A percentile compares a stretch with the other conserved stretches of the same genome.
phyloP scores from a whole-genome alignment of 1,140 invertebrate genomes.

The Drosophila watanabei region DNA sequence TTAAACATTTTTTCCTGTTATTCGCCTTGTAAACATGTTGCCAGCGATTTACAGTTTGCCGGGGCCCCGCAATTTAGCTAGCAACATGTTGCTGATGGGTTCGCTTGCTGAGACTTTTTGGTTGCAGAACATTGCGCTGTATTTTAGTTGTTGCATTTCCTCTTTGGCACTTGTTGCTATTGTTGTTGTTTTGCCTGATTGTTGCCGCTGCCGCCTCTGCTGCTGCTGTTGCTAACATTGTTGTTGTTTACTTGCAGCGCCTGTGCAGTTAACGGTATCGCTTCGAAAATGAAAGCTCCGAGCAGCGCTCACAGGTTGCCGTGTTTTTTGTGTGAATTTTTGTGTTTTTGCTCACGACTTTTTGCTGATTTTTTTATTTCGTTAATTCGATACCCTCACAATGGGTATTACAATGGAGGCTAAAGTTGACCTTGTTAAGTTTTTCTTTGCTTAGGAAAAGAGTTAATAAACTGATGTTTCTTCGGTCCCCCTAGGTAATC shows the following conservation, averaged over 20 bases:
- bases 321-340: constrained; percentile 63
- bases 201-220: constrained; percentile 37
- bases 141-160: constrained; percentile 75
- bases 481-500: not conserved
- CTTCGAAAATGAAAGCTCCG: constrained; percentile 83
- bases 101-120: constrained; percentile 22
- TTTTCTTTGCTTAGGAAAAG: not conserved
- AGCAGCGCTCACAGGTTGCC: constrained; percentile 69
- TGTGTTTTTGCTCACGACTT: constrained; percentile 66
- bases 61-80: constrained; percentile 26
- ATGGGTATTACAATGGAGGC: not conserved
- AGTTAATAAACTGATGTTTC: not conserved
- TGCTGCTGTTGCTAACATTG: constrained; percentile 48
- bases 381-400: constrained; percentile 30
- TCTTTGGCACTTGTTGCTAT: constrained; percentile 74
- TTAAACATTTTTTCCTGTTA: constrained; percentile 85
- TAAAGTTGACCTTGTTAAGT: not conserved
- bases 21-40: constrained; percentile 77
- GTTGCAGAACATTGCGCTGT: constrained; percentile 8
- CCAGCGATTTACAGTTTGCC: constrained; percentile 72
- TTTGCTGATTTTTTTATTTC: constrained; percentile 41
- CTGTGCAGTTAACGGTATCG: constrained; percentile 78
- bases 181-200: constrained; percentile 50
- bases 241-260: constrained; percentile 68
- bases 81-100: constrained; percentile 42